Percentiles rank a stretch among this genome's conserved stretches.
Conservation (phyloP, 1,140 invertebrate species). For the Lucilia cuprina region DNA sequence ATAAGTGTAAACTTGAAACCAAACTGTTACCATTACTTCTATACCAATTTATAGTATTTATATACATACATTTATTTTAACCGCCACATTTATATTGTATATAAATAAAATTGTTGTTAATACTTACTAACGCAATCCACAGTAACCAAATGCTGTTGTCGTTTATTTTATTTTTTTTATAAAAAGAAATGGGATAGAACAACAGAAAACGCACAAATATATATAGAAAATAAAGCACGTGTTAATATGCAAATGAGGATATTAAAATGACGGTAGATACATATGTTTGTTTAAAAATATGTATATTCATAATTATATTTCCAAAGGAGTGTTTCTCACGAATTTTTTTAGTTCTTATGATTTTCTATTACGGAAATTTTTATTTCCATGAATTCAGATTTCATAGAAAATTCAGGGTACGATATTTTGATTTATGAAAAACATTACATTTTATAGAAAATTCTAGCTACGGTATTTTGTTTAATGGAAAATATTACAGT, state of each 20-base stretch:
- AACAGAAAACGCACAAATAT: background rate
- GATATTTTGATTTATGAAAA: too few species aligned
- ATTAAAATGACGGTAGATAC: constrained; percentile 21
- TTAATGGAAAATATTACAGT: too few species aligned
- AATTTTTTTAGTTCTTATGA: too few species aligned
- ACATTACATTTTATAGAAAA: too few species aligned
- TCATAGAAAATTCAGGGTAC: too few species aligned
- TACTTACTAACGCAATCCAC: background rate
- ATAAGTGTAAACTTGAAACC: background rate
- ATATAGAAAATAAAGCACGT: constrained; percentile 16
- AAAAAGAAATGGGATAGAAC: background rate
- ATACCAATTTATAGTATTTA: background rate
- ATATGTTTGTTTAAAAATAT: background rate
- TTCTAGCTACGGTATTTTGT: too few species aligned
- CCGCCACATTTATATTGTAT: background rate
- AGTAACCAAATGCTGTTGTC: background rate
- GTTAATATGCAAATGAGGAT: constrained; percentile 34
- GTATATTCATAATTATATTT: background rate
- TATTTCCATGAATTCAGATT: too few species aligned
- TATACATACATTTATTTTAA: background rate
- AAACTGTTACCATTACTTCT: background rate
- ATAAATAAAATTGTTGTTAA: background rate
- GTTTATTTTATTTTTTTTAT: background rate
- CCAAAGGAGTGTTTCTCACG: background rate
- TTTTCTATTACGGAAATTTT: too few species aligned